Evolutionary conservation across 2,113 vertebrate genomes (phyloP), one percentile per base, ranked within the genome.

Genomic region (Solea solea): DNA sequence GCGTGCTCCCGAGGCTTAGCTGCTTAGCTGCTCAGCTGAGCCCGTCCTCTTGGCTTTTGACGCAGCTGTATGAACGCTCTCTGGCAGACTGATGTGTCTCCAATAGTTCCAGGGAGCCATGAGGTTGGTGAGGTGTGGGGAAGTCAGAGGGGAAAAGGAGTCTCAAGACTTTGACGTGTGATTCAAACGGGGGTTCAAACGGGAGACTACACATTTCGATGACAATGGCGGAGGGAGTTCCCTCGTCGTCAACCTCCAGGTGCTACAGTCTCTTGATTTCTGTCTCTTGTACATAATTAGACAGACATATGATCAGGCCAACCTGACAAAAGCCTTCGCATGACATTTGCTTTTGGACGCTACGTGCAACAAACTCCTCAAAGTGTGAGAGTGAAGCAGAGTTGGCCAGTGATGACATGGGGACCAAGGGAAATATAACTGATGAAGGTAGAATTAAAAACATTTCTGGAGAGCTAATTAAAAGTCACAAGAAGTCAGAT

Each of bases 241-340:
- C 64, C 57, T 83, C 64, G 73, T 78, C 72, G 16, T 8, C 56
- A 45, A 34, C 73, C 34, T 74, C 71, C 76, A 81, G 61, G 76
- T 63, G 74, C 71, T 60, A 49, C 70, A 54, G 72, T 79, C 75
- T 81, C 69, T 68, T 68, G 64, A 83, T 81, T 73, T 64, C 54
- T 49, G 64, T 0, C 21, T 74, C 68, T 70, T 51, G 28, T 78
- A 86, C 64, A 80, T 90, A 87, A 91, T 88, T 84, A 87, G 80
- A 80, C 64, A 64, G 82, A 74, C 76, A 56, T 78, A 84, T 69
- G 59, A 75, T 9, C 46, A 21, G 82, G 88, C 77, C 40, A 83
- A 84, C 81, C 88, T 86, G 75, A 68, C 78, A 75, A 74, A 68
- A 68, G 59, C 56, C 45, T 79, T 62, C 25, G 25, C 40, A 58